A percentile compares a stretch with the other conserved stretches of the same genome.
These are phyloP conservation scores for Dendrolimus houi DNA, from an alignment of 2,888 invertebrate genomes.

Conservation along the genomic window DNA sequence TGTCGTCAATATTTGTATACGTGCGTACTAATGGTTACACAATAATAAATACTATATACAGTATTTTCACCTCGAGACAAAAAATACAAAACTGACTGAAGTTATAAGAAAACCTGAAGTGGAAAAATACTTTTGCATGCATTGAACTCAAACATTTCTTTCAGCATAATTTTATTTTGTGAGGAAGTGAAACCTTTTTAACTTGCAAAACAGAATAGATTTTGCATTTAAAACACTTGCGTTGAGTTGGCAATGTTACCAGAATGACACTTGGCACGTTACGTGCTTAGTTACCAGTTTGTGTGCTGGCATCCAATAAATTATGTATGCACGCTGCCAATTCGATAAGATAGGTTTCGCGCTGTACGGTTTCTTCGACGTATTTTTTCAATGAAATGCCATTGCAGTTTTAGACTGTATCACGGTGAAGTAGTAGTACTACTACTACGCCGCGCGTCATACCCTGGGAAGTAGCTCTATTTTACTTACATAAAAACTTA, in stretches of 20 bases:
- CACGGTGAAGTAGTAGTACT: too few species aligned
- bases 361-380: background rate
- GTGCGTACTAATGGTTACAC: too few species aligned
- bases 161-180: background rate
- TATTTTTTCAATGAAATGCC: background rate
- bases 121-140: too few species aligned
- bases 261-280: background rate
- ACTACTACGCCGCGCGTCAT: too few species aligned
- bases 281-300: background rate
- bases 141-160: background rate
- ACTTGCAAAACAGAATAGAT: background rate
- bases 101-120: too few species aligned
- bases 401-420: too few species aligned
- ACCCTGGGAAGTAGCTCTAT: too few species aligned
- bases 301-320: background rate
- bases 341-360: background rate
- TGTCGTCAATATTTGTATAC: too few species aligned
- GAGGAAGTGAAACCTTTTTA: background rate
- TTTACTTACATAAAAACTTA: too few species aligned
- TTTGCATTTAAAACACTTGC: background rate
- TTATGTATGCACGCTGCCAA: background rate
- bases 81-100: too few species aligned
- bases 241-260: background rate
- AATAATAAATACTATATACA: too few species aligned
- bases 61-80: too few species aligned